phyloP scores from a whole-genome alignment of 2,113 vertebrate genomes.

The Clarias batrachus region DNA sequence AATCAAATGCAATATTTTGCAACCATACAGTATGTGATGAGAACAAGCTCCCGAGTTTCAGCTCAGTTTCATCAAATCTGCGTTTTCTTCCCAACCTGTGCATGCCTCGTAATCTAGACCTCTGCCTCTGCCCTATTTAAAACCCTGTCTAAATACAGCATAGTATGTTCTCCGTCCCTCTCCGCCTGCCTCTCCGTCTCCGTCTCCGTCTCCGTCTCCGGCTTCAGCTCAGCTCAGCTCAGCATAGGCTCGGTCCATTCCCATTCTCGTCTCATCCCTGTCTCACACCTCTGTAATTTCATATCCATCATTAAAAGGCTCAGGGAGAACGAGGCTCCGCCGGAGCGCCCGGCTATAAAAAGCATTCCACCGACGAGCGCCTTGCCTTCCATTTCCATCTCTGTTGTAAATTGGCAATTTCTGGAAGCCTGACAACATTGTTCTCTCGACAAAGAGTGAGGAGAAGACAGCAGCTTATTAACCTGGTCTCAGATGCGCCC shows the following conservation, averaged over 20 bases:
- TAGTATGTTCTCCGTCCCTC: background rate
- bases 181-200: background rate
- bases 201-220: background rate
- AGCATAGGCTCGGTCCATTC: constrained; percentile 30
- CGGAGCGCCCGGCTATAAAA: constrained; percentile 50
- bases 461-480: constrained; percentile 59
- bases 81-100: background rate
- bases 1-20: constrained; percentile 15
- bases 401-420: constrained; percentile 60
- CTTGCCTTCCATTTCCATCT: constrained; percentile 57
- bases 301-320: constrained; percentile 57
- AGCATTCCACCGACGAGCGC: constrained; percentile 47
- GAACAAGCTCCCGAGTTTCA: background rate
- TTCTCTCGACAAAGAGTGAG: constrained; percentile 54
- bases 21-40: background rate
- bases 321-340: constrained; percentile 43
- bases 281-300: constrained; percentile 54
- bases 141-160: constrained; percentile 41
- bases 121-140: constrained; percentile 41
- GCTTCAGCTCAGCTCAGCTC: constrained; percentile 1
- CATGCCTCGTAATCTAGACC: constrained; percentile 15
- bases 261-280: constrained; percentile 51
- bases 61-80: background rate
- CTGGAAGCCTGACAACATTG: constrained; percentile 57
- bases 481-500: constrained; percentile 51